A percentile compares a stretch with the other conserved stretches of the same genome.
phyloP scores from a whole-genome alignment of 2,797 vertebrate genomes.

The Oophaga sylvatica region DNA sequence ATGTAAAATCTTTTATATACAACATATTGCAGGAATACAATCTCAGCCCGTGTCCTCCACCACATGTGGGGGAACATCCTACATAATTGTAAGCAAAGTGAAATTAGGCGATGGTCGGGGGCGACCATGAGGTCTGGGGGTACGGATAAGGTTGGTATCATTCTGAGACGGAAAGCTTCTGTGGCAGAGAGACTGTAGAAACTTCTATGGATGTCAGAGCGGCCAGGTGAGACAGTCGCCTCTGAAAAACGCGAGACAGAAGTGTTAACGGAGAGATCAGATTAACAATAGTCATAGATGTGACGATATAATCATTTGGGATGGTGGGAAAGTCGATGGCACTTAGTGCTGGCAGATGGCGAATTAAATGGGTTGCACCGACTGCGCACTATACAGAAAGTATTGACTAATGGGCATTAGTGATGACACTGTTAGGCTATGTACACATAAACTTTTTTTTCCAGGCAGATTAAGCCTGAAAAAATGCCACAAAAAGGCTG shows the following conservation, averaged over 20 bases:
- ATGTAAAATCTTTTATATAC: slow-evolving; percentile 16
- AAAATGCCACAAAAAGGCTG: no score
- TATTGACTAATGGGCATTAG: no score
- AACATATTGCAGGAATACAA: background rate
- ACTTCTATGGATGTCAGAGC: background rate
- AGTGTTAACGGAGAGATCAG: background rate
- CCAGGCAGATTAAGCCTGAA: no score
- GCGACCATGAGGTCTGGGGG: background rate
- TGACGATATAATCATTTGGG: background rate
- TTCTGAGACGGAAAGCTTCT: background rate
- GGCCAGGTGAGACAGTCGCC: slow-evolving; percentile 41
- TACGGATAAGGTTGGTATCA: background rate
- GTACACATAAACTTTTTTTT: no score
- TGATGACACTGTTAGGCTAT: no score
- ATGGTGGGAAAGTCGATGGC: background rate
- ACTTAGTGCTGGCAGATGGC: no score
- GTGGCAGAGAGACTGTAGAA: background rate
- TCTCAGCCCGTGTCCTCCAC: background rate
- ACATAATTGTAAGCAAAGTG: background rate
- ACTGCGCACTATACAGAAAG: no score
- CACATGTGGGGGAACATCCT: background rate
- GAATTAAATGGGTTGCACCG: no score
- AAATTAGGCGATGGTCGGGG: background rate
- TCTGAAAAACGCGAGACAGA: slow-evolving; percentile 1
- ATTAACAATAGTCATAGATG: background rate